Evolutionary conservation across 2,888 invertebrate species (phyloP), one percentile per base, ranked within the genome.

Genomic region (Heliconius cydno): DNA sequence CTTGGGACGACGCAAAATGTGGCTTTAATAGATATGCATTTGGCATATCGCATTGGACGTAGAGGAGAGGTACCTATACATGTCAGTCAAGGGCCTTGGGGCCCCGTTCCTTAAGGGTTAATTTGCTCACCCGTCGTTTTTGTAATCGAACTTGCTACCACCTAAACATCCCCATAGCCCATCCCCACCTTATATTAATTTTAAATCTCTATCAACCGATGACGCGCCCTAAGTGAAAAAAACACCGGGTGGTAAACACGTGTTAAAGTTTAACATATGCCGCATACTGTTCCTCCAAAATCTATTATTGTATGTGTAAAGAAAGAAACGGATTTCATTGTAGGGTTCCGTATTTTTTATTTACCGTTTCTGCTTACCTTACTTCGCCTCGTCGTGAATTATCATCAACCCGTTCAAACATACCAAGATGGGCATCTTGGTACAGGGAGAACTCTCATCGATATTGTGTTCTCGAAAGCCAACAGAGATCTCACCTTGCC

Each of bases 171-270:
- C 3, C 28, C 28, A 5, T 25, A 15, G 25, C 13, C 28, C 25
- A 5, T 65, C 25, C 5, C 6, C 28, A 65, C 57, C n/a, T 10
- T 60, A n/a, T n/a, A 60, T 60, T 72, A 22, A n/a, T n/a, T 46
- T 60, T 9, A 34, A 76, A n/a, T 41, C 60, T 22, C 28, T 15
- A 68, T 22, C 15, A 19, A 12, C 3, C 38, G 7, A 25, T 10
- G 22, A 28, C 38, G n/a, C 71, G n/a, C 22, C 2, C 38, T 52
- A 41, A 34, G 10, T 30, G 15, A 68, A 60, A 65, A 68, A 77
- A 66, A 68, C 73, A 30, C 76, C 81, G 81, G 81, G 79, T 81
- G 81, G 46, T n/a, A 66, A 22, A 57, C 81, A 81, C 81, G 76
- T 81, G 81, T 81, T 34, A 10, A 65, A 57, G 34, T n/a, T 46